phyloP scores from a whole-genome alignment of 2,797 vertebrate genomes.

The Enteromius fasciolatus region DNA sequence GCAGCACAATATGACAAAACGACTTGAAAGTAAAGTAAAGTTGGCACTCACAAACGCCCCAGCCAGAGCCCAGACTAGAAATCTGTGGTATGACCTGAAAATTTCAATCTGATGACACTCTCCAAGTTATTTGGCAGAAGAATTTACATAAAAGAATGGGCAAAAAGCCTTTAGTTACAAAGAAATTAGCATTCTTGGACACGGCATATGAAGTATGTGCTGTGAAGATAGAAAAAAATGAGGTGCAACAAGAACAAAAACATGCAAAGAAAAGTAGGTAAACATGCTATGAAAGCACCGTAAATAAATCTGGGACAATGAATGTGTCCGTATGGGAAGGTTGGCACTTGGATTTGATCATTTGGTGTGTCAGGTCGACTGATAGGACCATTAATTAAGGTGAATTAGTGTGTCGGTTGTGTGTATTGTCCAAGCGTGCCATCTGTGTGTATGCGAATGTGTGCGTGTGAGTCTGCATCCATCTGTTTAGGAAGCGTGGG shows the following conservation, averaged over 20 bases:
- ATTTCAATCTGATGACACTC: conserved; percentile 5
- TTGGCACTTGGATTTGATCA: conserved; percentile 34
- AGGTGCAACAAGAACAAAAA: background rate
- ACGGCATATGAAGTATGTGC: conserved; percentile 3
- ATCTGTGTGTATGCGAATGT: conserved; percentile 43
- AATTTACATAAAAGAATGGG: conserved; percentile 23
- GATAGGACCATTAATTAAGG: conserved; percentile 45
- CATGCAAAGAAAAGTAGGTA: background rate
- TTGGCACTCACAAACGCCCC: background rate
- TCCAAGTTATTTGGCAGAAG: conserved; percentile 25
- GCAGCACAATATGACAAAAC: conserved; percentile 2
- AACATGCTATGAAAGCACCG: background rate
- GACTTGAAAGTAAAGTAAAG: conserved; percentile 13
- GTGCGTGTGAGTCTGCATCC: conserved; percentile 51
- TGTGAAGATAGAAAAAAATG: conserved; percentile 15
- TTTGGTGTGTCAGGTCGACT: conserved; percentile 34
- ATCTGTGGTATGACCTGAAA: conserved; percentile 31
- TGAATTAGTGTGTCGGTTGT: conserved; percentile 38
- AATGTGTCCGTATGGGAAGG: conserved; percentile 37
- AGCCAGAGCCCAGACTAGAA: conserved; percentile 10
- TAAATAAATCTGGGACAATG: conserved; percentile 28
- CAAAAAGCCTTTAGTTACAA: conserved; percentile 30
- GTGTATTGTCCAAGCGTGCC: conserved; percentile 41
- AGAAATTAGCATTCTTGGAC: conserved; percentile 32
- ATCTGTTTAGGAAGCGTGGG: conserved; percentile 64